A percentile compares a stretch with the other conserved stretches of the same genome.
Conservation (phyloP, 2,113 vertebrate species). For the Cottus gobio region DNA sequence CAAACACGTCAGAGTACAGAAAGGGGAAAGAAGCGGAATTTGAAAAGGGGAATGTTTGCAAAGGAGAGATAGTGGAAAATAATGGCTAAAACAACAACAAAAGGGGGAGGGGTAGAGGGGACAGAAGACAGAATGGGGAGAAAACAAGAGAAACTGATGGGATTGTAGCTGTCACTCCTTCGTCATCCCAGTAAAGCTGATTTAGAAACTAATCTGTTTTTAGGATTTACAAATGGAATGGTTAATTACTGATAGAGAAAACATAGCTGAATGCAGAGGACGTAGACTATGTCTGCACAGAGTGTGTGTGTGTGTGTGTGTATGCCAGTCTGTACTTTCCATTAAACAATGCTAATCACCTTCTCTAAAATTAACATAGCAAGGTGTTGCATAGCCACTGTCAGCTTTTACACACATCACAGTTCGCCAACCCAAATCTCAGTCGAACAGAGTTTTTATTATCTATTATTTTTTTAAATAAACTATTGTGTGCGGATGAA, state of each 20-base stretch:
- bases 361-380: conserved; percentile 40
- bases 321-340: conserved; percentile 29
- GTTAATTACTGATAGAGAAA: conserved; percentile 74
- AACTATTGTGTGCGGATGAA: conserved; percentile 46
- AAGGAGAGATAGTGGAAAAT: conserved; percentile 65
- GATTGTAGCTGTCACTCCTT: conserved; percentile 74
- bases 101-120: conserved; percentile 36
- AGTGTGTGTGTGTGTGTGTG: conserved; percentile 25
- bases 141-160: conserved; percentile 66
- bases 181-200: conserved; percentile 76
- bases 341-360: conserved; percentile 62
- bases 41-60: conserved; percentile 55
- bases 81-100: conserved; percentile 50
- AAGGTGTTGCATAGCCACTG: conserved; percentile 10
- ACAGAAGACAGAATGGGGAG: conserved; percentile 42
- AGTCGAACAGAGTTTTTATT: conserved; percentile 21
- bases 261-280: conserved; percentile 53
- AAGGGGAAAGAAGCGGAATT: conserved; percentile 14
- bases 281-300: conserved; percentile 33
- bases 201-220: conserved; percentile 81
- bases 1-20: conserved; percentile 43
- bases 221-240: conserved; percentile 78
- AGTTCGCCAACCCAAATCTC: conserved; percentile 17
- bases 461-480: conserved; percentile 43
- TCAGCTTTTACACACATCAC: conserved; percentile 40